Conservation (phyloP, 2,888 invertebrate genomes). For the Cephus spinipes region DNA sequence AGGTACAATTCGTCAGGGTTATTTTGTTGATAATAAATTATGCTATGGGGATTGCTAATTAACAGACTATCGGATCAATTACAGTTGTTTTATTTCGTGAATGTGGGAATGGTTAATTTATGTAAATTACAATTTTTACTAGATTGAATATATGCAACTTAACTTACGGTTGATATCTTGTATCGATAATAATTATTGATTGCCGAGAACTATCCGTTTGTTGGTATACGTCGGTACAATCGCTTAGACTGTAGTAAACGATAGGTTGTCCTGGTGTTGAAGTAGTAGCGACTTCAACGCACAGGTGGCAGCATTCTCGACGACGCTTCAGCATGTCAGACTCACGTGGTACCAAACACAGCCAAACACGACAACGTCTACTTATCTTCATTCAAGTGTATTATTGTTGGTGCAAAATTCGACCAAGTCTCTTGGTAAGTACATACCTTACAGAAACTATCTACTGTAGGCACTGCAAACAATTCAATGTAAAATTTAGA, state of each 20-base stretch:
- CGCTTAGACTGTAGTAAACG: background rate
- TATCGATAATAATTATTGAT: background rate
- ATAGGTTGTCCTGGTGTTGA: background rate
- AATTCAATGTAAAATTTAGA: too few relatives aligned
- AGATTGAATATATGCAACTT: background rate
- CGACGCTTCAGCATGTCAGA: background rate
- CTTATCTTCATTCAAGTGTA: background rate
- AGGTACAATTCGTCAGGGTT: background rate
- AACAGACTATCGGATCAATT: background rate
- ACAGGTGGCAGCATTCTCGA: background rate
- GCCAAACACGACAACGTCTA: background rate
- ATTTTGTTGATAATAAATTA: background rate
- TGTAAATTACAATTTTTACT: background rate
- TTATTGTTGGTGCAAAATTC: background rate
- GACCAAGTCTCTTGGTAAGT: background rate
- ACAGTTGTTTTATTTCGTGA: background rate
- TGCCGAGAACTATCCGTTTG: background rate
- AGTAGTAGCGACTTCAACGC: background rate
- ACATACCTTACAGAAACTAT: background rate
- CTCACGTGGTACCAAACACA: background rate
- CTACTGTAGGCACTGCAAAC: background rate
- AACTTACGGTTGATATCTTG: background rate
- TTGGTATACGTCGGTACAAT: background rate
- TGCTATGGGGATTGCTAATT: background rate
- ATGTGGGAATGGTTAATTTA: background rate